Evolutionary conservation across 2,888 invertebrate genomes (phyloP).

Genomic region (Callinectes sapidus): DNA sequence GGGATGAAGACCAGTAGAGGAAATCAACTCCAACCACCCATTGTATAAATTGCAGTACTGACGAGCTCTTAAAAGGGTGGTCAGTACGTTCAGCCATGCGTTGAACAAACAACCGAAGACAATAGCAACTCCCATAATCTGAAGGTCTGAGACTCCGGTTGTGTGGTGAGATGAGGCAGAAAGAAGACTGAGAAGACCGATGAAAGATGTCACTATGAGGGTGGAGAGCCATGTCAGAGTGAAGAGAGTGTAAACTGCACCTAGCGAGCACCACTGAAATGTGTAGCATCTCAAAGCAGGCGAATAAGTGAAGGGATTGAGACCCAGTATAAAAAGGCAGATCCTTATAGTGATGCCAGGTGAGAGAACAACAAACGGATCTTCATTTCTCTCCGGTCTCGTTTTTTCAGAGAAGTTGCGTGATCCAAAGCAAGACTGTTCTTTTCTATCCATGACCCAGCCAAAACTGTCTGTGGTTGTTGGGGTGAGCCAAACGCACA

Average conservation of each 20-base stretch:
- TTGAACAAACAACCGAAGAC: constrained; percentile 55
- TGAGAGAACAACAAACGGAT: neutral
- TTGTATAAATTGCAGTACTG: constrained; percentile 40
- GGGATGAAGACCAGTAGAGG: constrained; percentile 2
- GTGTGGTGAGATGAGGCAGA: neutral
- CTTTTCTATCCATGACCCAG: too few species aligned
- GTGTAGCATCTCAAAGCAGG: neutral
- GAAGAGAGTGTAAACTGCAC: constrained; percentile 35
- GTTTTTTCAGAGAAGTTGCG: neutral
- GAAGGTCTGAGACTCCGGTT: constrained; percentile 15
- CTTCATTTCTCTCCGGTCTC: neutral
- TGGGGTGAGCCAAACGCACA: neutral
- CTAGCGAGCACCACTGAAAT: constrained; percentile 19
- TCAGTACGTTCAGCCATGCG: constrained; percentile 56
- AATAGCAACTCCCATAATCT: constrained; percentile 49
- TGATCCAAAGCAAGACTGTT: too few species aligned
- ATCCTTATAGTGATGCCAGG: neutral
- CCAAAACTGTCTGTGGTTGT: neutral
- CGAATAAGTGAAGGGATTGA: constrained; percentile 44
- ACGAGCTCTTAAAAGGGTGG: constrained; percentile 1
- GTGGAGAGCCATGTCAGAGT: constrained; percentile 34
- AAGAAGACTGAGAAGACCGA: constrained; percentile 29
- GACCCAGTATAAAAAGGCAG: constrained; percentile 41
- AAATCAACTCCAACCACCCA: constrained; percentile 27
- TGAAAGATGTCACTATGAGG: constrained; percentile 38